These are phyloP conservation scores for Myanophis thanlyinensis DNA, from an alignment of 2,113 vertebrate species.

Conservation along the genomic window DNA sequence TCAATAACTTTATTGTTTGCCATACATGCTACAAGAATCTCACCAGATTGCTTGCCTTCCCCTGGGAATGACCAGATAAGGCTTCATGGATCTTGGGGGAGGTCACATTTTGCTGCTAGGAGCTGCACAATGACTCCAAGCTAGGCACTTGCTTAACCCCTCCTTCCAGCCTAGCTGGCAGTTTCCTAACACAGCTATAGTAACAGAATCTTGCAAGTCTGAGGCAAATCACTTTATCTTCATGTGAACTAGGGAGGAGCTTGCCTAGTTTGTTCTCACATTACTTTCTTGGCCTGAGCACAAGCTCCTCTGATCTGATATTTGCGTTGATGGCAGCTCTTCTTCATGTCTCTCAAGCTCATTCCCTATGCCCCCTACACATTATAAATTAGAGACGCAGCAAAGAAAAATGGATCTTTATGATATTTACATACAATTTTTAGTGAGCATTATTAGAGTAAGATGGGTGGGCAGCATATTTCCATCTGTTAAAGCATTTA, in stretches of 20 bases:
- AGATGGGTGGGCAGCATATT: not conserved
- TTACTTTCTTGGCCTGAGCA: not conserved
- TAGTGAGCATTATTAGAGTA: not conserved
- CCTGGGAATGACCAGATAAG: not conserved
- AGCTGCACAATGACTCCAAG: not conserved
- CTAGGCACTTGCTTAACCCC: not conserved
- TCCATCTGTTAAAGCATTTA: not conserved
- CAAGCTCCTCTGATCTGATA: not conserved
- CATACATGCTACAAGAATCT: not conserved
- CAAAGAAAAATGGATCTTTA: not conserved
- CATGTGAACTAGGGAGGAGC: not conserved
- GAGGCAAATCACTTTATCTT: not conserved
- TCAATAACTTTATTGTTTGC: not conserved
- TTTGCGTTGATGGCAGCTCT: not conserved
- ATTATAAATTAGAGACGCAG: not conserved
- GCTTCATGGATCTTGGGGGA: not conserved
- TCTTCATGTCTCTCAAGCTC: not conserved
- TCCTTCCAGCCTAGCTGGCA: not conserved
- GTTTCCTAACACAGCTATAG: not conserved
- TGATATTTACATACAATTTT: not conserved
- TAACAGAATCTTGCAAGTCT: not conserved
- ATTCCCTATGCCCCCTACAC: not conserved
- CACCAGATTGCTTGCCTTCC: not conserved
- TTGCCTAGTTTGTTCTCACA: not conserved
- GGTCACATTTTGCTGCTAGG: not conserved